Base-by-base conservation (phyloP, 1,140 invertebrate species). In the Rhizoglyphus robini region DNA sequence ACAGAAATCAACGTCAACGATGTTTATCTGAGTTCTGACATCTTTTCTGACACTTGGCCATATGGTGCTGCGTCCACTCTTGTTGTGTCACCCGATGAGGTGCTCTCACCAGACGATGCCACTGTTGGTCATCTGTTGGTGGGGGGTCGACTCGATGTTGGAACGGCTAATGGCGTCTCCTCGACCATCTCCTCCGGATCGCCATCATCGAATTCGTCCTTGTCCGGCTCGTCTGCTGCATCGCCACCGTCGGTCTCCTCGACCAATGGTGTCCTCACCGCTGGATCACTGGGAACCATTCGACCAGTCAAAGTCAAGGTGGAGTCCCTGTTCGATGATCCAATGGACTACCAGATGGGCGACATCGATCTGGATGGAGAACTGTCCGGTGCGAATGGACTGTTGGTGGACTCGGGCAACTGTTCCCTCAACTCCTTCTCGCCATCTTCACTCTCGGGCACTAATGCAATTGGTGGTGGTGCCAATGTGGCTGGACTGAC, bases 361-460 rank as follows among this genome's bases (percentile, higher is more conserved):
- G 51, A 54, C 20, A 8, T 8, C 23, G 51, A 54, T 32, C 23
- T 54, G 8, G 51, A 54, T 32, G 51, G 8, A 8, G 51, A 54
- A 25, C 20, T 54, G 20, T 8, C 20, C 15, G 51, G 51, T 8
- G 20, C 8, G 8, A 32, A 32, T 54, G 51, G 51, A 11, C 51
- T 54, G 20, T 32, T 54, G 31, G 20, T 54, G 8, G 51, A 54
- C 20, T 54, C 51, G 20, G 51, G 51, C 8, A 54, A 54, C 20
- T 54, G 51, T 32, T 54, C 51, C 8, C 20, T 54, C 8, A 54
- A 25, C 20, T 54, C 51, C 20, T 54, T 54, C 51, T 54, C 51
- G 15, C 23, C 51, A 20, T 5, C 8, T 15, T 32, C 51, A 20
- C 15, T 54, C 8, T 11, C 23, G 8, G 20, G 23, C n/a, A n/a